Percentiles rank a stretch among this genome's conserved stretches.
Evolutionary conservation across 2,797 vertebrate species (phyloP).

Genomic region (Anolis apletophallus): DNA sequence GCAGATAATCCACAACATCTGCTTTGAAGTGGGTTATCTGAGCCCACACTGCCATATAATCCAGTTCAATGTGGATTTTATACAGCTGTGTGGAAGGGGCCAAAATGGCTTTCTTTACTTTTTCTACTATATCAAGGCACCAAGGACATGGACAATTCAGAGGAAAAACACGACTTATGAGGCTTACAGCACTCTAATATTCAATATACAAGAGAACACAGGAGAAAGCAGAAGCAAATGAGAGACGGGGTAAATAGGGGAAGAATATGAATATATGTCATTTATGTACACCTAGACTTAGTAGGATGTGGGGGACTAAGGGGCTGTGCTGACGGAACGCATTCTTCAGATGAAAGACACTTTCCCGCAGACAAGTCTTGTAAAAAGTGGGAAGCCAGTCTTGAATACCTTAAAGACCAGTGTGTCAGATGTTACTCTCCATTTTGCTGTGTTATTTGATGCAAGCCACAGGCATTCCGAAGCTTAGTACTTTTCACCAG

Average conservation of each 20-base stretch:
- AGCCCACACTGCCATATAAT: too few relatives aligned
- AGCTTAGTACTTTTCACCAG: conserved; percentile 53
- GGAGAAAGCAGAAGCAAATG: too few relatives aligned
- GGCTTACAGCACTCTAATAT: background rate
- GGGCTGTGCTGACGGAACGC: background rate
- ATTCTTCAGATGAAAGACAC: conserved; percentile 50
- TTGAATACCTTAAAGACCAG: conserved; percentile 53
- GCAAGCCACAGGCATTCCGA: conserved; percentile 55
- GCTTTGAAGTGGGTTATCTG: too few relatives aligned
- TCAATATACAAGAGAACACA: background rate
- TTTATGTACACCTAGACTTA: background rate
- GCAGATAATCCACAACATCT: too few relatives aligned
- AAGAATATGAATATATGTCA: background rate
- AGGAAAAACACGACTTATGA: background rate
- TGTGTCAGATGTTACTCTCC: conserved; percentile 43
- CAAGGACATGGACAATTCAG: background rate
- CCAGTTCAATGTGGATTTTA: too few relatives aligned
- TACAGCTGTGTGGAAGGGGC: too few relatives aligned
- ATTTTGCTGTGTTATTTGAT: conserved; percentile 55
- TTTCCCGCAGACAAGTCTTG: conserved; percentile 43
- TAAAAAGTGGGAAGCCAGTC: conserved; percentile 58
- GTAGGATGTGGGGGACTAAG: background rate
- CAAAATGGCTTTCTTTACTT: too few relatives aligned
- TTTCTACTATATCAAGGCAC: background rate
- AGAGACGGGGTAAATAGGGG: background rate